Conservation (phyloP, 2,113 vertebrate species). For the Mirounga angustirostris region DNA sequence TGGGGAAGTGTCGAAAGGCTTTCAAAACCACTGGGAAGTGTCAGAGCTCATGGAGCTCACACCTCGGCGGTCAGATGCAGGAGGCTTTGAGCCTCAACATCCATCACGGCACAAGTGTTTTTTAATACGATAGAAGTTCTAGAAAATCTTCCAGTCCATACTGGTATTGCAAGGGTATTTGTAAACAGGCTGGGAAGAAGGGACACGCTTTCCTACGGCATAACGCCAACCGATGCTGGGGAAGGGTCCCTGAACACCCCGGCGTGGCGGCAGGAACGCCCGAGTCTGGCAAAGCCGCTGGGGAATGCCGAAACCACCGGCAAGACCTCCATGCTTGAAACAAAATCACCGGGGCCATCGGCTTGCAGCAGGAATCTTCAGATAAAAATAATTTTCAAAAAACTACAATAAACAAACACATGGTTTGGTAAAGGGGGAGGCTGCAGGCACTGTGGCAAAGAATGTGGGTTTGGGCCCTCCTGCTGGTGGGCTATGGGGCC, state of each 20-base stretch:
- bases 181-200: not conserved
- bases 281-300: not conserved
- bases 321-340: too few relatives aligned
- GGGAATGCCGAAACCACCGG: not conserved
- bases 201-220: fast-evolving
- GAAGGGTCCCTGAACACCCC: not conserved
- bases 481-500: fast-evolving
- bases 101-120: fast-evolving
- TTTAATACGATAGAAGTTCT: too few relatives aligned
- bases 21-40: not conserved
- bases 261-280: fast-evolving
- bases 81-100: not conserved
- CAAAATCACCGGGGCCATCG: fast-evolving
- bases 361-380: not conserved
- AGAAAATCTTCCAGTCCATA: not conserved
- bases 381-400: not conserved
- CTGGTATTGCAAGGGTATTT: fast-evolving
- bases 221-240: fast-evolving
- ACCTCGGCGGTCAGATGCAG: fast-evolving
- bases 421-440: fast-evolving
- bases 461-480: not conserved
- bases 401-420: not conserved
- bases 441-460: fast-evolving
- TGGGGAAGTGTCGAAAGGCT: not conserved
- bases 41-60: not conserved